Conservation (phyloP, 2,113 vertebrate species). For the Pedionomus torquatus region DNA sequence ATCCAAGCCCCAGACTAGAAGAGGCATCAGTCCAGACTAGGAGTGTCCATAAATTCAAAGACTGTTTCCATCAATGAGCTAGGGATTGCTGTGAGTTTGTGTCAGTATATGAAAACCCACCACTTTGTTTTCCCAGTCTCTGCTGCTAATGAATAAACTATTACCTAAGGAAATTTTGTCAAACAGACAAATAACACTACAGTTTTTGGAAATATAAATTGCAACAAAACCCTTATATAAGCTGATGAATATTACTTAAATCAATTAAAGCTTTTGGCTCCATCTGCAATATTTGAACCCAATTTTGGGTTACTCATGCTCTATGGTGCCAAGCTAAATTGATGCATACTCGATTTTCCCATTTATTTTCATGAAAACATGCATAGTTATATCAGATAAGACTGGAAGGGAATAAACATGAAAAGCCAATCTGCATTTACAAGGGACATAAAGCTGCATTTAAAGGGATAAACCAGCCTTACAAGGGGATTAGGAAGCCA, state of each 20-base stretch:
- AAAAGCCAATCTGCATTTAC: constrained; percentile 8
- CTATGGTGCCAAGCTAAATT: neutral
- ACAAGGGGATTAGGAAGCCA: neutral
- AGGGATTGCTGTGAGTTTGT: neutral
- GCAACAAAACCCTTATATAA: constrained; percentile 2
- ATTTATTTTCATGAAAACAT: neutral
- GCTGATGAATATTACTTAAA: neutral
- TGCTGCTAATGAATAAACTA: neutral
- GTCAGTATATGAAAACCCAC: neutral
- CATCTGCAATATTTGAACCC: constrained; percentile 1
- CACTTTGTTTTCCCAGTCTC: neutral
- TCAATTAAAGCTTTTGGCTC: constrained; percentile 1
- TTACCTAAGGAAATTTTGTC: neutral
- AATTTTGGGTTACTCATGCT: neutral
- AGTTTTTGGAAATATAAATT: neutral
- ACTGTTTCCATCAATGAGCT: neutral
- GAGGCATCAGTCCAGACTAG: neutral
- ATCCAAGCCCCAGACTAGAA: neutral
- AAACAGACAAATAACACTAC: neutral
- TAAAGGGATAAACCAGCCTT: neutral
- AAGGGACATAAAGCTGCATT: neutral
- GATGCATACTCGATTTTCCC: neutral
- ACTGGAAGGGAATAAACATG: neutral
- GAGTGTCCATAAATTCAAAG: neutral
- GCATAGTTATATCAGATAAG: neutral